Evolutionary conservation across 2,113 vertebrate species (phyloP).

Genomic region (Actinemys pallida): DNA sequence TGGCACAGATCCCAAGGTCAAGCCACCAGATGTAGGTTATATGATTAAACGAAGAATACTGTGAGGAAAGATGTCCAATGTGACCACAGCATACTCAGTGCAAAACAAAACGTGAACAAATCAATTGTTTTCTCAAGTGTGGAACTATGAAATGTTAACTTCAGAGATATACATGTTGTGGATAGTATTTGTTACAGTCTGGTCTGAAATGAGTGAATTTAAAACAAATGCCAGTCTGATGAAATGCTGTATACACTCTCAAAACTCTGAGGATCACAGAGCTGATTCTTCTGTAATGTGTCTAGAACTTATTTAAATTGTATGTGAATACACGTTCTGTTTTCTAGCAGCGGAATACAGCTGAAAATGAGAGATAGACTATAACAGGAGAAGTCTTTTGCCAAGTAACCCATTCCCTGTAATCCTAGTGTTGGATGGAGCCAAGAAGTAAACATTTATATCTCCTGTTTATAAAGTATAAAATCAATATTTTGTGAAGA

Average conservation of each 20-base stretch:
- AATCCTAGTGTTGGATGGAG: constrained; percentile 12
- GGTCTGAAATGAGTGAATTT: constrained; percentile 39
- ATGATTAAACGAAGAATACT: constrained; percentile 32
- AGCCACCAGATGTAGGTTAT: constrained; percentile 58
- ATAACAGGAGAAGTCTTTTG: background rate
- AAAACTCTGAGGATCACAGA: background rate
- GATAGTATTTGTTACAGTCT: constrained; percentile 41
- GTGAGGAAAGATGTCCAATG: constrained; percentile 29
- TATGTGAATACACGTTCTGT: constrained; percentile 1
- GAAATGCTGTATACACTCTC: background rate
- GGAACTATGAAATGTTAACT: constrained; percentile 5
- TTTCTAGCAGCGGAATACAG: constrained; percentile 14
- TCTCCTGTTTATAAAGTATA: background rate
- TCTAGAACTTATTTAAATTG: background rate
- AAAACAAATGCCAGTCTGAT: background rate
- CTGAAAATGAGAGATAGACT: constrained; percentile 18
- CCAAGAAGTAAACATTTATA: background rate
- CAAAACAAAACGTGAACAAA: constrained; percentile 30
- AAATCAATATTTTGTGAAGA: constrained; percentile 6
- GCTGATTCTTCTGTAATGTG: constrained; percentile 1
- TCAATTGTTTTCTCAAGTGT: constrained; percentile 18
- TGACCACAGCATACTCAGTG: background rate
- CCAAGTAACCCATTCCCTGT: constrained; percentile 36
- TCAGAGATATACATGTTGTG: background rate
- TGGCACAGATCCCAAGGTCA: constrained; percentile 45